phyloP scores from a whole-genome alignment of 2,888 invertebrate species.

The Podabrus alpinus region DNA sequence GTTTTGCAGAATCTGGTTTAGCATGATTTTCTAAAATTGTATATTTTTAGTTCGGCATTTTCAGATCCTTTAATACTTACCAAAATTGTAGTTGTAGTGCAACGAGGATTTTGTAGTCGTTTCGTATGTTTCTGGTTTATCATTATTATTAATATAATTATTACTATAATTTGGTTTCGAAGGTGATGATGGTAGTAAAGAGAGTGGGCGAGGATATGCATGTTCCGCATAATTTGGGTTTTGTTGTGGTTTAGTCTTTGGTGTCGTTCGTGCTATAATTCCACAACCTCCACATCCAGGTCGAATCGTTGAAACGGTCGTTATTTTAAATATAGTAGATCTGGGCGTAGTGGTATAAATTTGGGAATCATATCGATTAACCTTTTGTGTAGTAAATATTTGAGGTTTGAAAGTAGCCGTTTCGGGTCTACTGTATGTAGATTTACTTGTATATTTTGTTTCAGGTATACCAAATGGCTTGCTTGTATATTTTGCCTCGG shows the following conservation, averaged over 20 bases:
- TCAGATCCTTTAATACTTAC: not conserved
- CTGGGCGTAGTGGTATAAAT: constrained; percentile 10
- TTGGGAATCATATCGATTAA: not conserved
- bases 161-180: not conserved
- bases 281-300: constrained; percentile 65
- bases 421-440: too few species aligned
- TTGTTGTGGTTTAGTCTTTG: not conserved
- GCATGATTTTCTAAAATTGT: not conserved
- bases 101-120: not conserved
- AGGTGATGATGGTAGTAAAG: not conserved
- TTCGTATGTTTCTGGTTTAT: not conserved
- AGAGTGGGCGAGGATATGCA: not conserved
- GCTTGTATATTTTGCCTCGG: too few species aligned
- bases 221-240: not conserved
- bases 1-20: not conserved
- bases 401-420: constrained; percentile 3
- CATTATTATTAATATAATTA: not conserved
- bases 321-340: constrained; percentile 41
- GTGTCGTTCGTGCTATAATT: constrained; percentile 59
- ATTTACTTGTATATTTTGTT: too few species aligned
- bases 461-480: too few species aligned
- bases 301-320: constrained; percentile 51
- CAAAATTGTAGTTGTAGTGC: not conserved
- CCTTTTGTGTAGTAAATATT: not conserved
- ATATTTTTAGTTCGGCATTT: not conserved